Evolutionary conservation across 2,113 vertebrate genomes (phyloP).

Genomic region (Oreocharis arfaki): DNA sequence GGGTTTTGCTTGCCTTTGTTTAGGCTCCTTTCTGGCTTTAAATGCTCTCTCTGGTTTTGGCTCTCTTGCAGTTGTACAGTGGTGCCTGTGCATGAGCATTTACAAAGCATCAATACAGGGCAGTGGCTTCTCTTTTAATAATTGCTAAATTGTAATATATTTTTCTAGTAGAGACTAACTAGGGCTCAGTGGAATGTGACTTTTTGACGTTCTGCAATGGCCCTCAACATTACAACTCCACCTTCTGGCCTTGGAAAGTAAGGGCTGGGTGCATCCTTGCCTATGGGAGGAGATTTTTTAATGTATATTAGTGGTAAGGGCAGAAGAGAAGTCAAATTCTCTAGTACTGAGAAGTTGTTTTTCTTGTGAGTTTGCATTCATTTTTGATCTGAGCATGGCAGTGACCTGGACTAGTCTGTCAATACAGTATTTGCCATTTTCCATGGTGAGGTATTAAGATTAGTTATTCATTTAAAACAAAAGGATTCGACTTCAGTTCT

Average conservation of each 20-base stretch:
- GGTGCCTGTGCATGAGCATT: neutral
- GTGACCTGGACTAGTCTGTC: neutral
- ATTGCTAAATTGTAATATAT: neutral
- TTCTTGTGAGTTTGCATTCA: neutral
- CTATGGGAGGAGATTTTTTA: neutral
- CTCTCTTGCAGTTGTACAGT: neutral
- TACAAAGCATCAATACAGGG: neutral
- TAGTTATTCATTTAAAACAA: neutral
- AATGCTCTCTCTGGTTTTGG: neutral
- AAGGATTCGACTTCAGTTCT: neutral
- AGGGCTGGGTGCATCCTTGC: neutral
- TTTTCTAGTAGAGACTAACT: neutral
- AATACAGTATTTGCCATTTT: neutral
- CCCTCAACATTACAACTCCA: neutral
- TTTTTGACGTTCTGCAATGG: neutral
- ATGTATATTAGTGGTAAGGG: neutral
- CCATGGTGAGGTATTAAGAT: neutral
- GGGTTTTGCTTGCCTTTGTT: neutral
- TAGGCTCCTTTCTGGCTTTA: neutral
- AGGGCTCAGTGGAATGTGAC: neutral
- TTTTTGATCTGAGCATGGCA: accelerated
- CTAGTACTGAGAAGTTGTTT: neutral
- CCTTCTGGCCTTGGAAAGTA: neutral
- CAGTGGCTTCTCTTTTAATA: neutral
- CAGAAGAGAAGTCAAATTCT: neutral